Percentiles rank a stretch among this genome's conserved stretches.
These are phyloP conservation scores for Myiagra hebetior DNA, from an alignment of 2,113 vertebrate species.

Conservation along the genomic window DNA sequence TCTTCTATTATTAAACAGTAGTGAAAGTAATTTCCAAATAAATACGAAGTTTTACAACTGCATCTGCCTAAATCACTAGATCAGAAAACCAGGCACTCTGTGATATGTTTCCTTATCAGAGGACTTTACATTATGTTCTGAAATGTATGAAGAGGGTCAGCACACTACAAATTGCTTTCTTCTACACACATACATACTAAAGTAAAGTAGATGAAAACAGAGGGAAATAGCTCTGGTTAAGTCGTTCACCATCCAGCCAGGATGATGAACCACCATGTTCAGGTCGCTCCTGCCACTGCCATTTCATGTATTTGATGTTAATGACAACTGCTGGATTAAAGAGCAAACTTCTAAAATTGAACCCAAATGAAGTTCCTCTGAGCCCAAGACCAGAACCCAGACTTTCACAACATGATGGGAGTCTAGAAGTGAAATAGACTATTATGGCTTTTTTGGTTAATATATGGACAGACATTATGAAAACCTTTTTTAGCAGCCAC, in stretches of 20 bases:
- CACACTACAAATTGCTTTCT: background rate
- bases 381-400: background rate
- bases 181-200: fast-evolving
- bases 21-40: background rate
- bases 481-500: background rate
- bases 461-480: background rate
- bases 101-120: background rate
- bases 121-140: background rate
- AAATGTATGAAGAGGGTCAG: background rate
- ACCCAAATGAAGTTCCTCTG: background rate
- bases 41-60: background rate
- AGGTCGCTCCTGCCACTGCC: background rate
- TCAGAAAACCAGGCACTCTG: background rate
- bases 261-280: background rate
- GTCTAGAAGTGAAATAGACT: background rate
- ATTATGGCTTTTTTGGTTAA: background rate
- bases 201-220: background rate
- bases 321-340: background rate
- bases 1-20: background rate
- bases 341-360: background rate
- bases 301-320: background rate
- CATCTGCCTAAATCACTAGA: background rate
- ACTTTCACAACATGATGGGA: background rate
- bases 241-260: background rate
- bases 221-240: background rate